Evolutionary conservation across 2,888 invertebrate species (phyloP), one percentile per base, ranked within the genome.

Genomic region (Reticulitermes lucifugus): DNA sequence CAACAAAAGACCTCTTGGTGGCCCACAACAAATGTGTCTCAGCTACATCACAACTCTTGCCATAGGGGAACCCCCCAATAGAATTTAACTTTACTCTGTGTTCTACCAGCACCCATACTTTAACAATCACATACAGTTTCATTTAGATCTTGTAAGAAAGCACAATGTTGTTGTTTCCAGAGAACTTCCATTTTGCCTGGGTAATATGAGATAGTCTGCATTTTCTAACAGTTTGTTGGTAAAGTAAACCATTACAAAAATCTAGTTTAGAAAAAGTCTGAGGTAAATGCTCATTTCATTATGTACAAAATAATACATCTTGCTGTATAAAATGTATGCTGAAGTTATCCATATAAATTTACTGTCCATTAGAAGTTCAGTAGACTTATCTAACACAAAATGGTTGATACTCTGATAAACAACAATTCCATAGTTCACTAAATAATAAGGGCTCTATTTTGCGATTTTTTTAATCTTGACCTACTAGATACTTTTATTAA

Each of bases 71-170:
- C 22, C 75, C 70, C 70, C 65, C 51, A 35, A 83, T 22, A 55
- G 46, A 43, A 71, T 79, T 73, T 65, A 84, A 79, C 84, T 60
- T n/a, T 84, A 70, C 59, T 46, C 22, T 84, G 35, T 80, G 71
- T 80, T 60, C 86, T 86, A 85, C 86, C 85, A 86, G 86, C 86
- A 86, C 86, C 86, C 86, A 85, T 86, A 79, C 85, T 83, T 83
- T 86, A 84, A 86, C 85, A 84, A 86, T 86, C 86, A 86, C 86
- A 86, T 80, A 82, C 79, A 70, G 75, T 86, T 81, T 84, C 79
- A 79, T 81, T 81, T 81, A 83, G 73, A 83, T 75, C 75, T 73
- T n/a, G 46, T 75, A 51, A 71, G 83, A 75, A 46, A 73, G 55
- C 55, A 59, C 75, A 79, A 84, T 83, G 25, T 46, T 60, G 65